Evolutionary conservation across 2,888 invertebrate genomes (phyloP), one percentile per base, ranked within the genome.

Genomic region (Cryptosula pallasiana): DNA sequence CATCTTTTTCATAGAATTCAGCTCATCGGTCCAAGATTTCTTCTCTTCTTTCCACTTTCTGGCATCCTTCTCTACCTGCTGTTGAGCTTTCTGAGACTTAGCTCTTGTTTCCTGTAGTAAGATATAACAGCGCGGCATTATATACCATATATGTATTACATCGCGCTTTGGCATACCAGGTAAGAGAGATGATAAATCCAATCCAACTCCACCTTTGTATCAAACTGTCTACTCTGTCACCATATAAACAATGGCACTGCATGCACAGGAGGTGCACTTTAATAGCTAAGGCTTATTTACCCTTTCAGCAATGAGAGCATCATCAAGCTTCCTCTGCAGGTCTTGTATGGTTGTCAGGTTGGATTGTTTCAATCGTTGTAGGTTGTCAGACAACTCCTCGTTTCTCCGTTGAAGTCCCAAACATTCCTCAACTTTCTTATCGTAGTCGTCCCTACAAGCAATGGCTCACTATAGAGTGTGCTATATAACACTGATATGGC

Each of bases 1-100:
- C 2, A 27, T 5, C 32, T 63, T 27, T n/a, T 32, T 63, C 63
- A 34, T 2, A 32, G 27, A 13, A 5, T 27, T 34, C 2, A 63
- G 9, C 32, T 63, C 63, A 27, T 63, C 63, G 1, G 63, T 63
- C 27, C 3, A 27, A 27, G 32, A 5, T 63, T 32, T 25, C 32
- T 34, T 63, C 63, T 63, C 63, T 9, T 63, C 63, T 34, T 63
- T 63, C 63, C 63, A 63, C 32, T 63, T 63, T 9, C 63, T 25
- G 27, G 32, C 32, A 5, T 63, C 63, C 32, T 63, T 63, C 29
- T 63, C 63, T 13, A 3, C 25, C 27, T 27, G 20, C 13, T 13
- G 9, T 27, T 9, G 32, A 32, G n/a, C n/a, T 32, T 63, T 27
- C 16, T 63, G 29, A 63, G 29, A 29, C 32, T 32, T 63, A n/a